Evolutionary conservation across 2,888 invertebrate genomes (phyloP), one percentile per base, ranked within the genome.

Genomic region (Sepioteuthis lessoniana): DNA sequence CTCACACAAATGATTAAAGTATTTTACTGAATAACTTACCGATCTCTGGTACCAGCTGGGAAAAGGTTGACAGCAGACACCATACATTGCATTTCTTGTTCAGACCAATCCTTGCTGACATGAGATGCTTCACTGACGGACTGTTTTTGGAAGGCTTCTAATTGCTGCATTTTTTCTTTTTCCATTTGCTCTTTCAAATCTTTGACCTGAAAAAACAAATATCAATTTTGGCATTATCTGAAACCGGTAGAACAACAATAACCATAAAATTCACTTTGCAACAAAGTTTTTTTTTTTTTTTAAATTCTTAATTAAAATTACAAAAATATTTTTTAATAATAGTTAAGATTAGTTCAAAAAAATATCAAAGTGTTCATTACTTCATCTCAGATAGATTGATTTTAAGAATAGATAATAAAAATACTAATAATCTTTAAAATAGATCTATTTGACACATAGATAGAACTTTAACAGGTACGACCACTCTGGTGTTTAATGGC

Each of bases 21-120:
- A n/a, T n/a, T 76, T 76, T 76, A 2, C n/a, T 2, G 5, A 16
- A 38, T 7, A 91, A 94, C 94, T 94, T 94, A 98, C 96, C 99
- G 98, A 97, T 99, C 98, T 96, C 98, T 98, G 0, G 99, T 99
- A 35, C 99, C 99, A 16, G 99, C 99, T 0, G 99, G 99, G 97
- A 99, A 99, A 10, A 99, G 97, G 97, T 99, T 99, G 0, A 99
- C 99, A 38, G 99, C 99, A 97, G 99, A 99, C 94, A 99, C 99
- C 7, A 99, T 98, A 93, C 99, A 97, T 96, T 99, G 98, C 38
- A 99, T 98, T 97, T 99, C 98, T 94, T 98, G 98, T 94, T 98
- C 98, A 31, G 98, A 98, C 99, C 99, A 99, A 94, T 98, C 98
- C 94, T 97, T 98, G 94, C 95, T 95, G 38, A 95, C 95, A 31